Conservation (phyloP, 2,888 invertebrate genomes). For the Tromatobia lineatoria region DNA sequence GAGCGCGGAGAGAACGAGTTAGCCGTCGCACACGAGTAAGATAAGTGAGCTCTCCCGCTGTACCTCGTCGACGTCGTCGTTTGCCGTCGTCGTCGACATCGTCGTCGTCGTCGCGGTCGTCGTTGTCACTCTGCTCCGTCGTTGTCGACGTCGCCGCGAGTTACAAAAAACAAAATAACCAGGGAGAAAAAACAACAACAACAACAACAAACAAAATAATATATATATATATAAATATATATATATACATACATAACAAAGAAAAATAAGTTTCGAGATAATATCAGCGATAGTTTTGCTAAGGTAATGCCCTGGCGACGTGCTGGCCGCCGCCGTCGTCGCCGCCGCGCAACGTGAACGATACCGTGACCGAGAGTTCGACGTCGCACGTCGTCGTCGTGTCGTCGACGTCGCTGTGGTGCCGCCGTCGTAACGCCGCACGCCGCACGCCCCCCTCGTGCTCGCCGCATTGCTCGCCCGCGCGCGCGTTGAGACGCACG, state of each 20-base stretch:
- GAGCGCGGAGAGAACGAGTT: constrained; percentile 80
- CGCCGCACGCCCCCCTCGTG: constrained; percentile 31
- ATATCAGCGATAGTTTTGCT: constrained; percentile 4
- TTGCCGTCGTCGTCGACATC: constrained; percentile 43
- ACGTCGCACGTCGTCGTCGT: constrained; percentile 49
- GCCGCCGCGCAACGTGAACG: constrained; percentile 38
- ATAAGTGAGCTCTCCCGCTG: constrained; percentile 65
- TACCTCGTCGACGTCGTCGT: constrained; percentile 53
- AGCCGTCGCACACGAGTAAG: constrained; percentile 62
- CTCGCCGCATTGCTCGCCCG: constrained; percentile 32
- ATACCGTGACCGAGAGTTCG: constrained; percentile 40
- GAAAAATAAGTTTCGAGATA: background rate
- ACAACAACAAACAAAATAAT: background rate
- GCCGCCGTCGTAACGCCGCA: background rate
- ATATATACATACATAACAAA: background rate
- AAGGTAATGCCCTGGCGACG: constrained; percentile 37
- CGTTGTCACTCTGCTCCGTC: constrained; percentile 5
- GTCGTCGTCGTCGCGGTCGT: constrained; percentile 34
- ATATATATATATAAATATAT: too few relatives aligned
- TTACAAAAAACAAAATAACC: constrained; percentile 22
- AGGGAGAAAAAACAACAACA: constrained; percentile 41
- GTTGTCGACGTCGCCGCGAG: constrained; percentile 18
- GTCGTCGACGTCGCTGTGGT: constrained; percentile 31
- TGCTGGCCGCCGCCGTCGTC: constrained; percentile 8
- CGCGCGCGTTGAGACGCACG: constrained; percentile 61